Evolutionary conservation across 2,113 vertebrate genomes (phyloP), one percentile per base, ranked within the genome.

Genomic region (Zosterops borbonicus): DNA sequence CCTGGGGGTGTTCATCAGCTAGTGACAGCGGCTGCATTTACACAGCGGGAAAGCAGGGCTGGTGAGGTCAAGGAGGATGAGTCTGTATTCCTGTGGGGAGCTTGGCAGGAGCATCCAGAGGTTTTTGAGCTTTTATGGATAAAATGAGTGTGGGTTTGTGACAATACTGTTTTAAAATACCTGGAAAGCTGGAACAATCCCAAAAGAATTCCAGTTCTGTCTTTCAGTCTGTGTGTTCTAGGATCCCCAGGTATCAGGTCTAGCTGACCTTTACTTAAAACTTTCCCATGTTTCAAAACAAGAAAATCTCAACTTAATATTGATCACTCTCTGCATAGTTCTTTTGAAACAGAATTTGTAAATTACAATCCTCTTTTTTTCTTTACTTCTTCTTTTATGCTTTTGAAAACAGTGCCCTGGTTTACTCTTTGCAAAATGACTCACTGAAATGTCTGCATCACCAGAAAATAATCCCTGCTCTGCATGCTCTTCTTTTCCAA

Each of bases 11-110:
- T 93, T 94, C 83, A 71, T 96, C 90, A 94, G 76, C 79, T 37
- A 55, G 80, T 0, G 11, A 86, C 73, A 71, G 79, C 0, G n/a
- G n/a, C 71, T 88, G 83, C 59, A 3, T 88, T 94, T 90, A 92
- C 90, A 81, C 56, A 60, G 92, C 2, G 1, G 81, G 67, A 90
- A 85, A 83, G 69, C 44, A 39, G 35, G 35, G 47, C 87, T 94
- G 79, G 29, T 96, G 50, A 83, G 82, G 90, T 90, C 83, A 83
- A 86, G 68, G 85, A 95, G 71, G 88, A 83, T 80, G 53, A 56
- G 27, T 42, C 55, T 94, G 4, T 86, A 10, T 93, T 83, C 56
- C 28, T 52, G 7, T 71, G 59, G 56, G 70, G 35, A 80, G 33
- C 39, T 63, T 37, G 29, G n/a, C 56, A 67, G 75, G 33, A 83